These are phyloP conservation scores for Ancistrus triradiatus DNA, from an alignment of 2,113 vertebrate species.

Conservation along the genomic window DNA sequence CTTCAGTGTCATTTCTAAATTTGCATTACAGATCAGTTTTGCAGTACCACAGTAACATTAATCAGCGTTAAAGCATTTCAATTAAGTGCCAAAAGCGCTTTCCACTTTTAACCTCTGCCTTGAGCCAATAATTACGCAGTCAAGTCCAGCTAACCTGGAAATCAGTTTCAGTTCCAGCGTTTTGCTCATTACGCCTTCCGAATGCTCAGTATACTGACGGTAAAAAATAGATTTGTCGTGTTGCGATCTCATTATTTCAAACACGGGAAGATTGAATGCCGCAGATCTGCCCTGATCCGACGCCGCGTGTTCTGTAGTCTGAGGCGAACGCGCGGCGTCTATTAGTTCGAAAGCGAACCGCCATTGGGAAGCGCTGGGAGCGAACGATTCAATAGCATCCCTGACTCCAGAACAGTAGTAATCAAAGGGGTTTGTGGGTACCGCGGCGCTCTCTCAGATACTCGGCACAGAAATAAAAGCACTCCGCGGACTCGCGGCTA, in stretches of 20 bases:
- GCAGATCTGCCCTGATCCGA: conserved; percentile 15
- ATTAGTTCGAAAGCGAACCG: conserved; percentile 48
- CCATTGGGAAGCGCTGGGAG: conserved; percentile 29
- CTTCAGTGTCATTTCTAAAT: too few relatives aligned
- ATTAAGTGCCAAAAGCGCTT: too few relatives aligned
- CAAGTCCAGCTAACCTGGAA: too few relatives aligned
- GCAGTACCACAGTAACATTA: too few relatives aligned
- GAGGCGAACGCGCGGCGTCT: conserved; percentile 30
- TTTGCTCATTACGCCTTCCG: not conserved
- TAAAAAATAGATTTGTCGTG: conserved; percentile 17
- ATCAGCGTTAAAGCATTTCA: not conserved
- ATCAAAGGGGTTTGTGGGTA: conserved; percentile 38
- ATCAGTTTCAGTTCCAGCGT: too few relatives aligned
- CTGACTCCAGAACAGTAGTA: conserved; percentile 40
- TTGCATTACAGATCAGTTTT: too few relatives aligned
- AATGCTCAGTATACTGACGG: not conserved
- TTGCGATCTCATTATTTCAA: conserved; percentile 36
- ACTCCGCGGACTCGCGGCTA: conserved; percentile 12
- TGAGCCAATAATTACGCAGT: too few relatives aligned
- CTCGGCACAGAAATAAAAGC: conserved; percentile 34
- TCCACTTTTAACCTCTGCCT: too few relatives aligned
- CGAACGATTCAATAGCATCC: conserved; percentile 13
- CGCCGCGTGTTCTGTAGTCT: conserved; percentile 31
- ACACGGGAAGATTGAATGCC: conserved; percentile 32
- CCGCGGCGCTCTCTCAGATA: conserved; percentile 25